phyloP scores from a whole-genome alignment of 2,113 vertebrate genomes.

The Ciconia stormi region DNA sequence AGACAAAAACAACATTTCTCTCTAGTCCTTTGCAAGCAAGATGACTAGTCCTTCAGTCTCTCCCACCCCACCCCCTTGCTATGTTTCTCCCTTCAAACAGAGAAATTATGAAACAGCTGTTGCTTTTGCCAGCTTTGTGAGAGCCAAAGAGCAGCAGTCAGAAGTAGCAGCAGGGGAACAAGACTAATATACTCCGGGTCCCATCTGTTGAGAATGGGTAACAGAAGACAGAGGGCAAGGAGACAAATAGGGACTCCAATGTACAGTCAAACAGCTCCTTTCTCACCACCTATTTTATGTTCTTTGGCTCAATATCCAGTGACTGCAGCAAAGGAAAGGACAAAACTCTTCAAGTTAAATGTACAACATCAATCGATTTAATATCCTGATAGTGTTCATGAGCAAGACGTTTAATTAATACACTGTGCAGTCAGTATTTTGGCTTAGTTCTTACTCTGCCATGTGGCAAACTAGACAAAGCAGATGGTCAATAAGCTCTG shows the following conservation, averaged over 20 bases:
- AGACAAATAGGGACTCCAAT: not conserved
- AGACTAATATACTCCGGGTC: not conserved
- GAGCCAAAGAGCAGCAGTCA: slow-evolving; percentile 22
- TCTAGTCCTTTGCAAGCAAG: not conserved
- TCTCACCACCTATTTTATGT: not conserved
- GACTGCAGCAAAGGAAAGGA: not conserved
- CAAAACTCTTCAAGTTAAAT: not conserved
- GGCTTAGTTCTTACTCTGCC: slow-evolving; percentile 52
- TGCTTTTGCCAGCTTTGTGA: slow-evolving; percentile 41
- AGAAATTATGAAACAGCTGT: slow-evolving; percentile 45
- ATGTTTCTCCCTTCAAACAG: not conserved
- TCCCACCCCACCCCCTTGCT: not conserved
- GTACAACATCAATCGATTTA: not conserved
- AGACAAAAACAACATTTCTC: not conserved
- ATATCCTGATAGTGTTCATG: not conserved
- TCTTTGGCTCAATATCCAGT: not conserved
- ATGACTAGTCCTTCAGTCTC: not conserved
- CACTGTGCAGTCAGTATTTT: slow-evolving; percentile 40
- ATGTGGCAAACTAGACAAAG: slow-evolving; percentile 72
- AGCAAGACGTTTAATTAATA: slow-evolving; percentile 35
- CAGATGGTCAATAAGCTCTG: slow-evolving; percentile 72
- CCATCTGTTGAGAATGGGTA: slow-evolving; percentile 33
- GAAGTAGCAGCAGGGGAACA: slow-evolving; percentile 36
- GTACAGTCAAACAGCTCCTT: not conserved
- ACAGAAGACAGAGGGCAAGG: not conserved